Conservation (phyloP, 2,888 invertebrate species). For the Netelia melanura region DNA sequence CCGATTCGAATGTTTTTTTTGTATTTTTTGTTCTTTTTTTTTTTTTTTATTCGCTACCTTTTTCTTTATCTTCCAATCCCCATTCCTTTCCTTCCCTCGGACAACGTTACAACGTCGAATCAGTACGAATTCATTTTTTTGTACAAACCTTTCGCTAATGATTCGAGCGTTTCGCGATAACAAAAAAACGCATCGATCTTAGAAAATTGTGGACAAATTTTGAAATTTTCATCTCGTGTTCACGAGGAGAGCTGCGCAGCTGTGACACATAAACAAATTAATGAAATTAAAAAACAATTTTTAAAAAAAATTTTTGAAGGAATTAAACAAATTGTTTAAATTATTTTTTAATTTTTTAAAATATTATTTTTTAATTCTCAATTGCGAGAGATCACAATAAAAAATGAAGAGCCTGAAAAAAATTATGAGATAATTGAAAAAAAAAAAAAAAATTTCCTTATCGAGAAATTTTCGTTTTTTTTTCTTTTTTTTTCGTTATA, state of each 20-base stretch:
- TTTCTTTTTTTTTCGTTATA: neutral
- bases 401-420: too few species aligned
- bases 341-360: too few species aligned
- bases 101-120: conserved; percentile 30
- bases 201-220: neutral
- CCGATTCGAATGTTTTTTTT: conserved; percentile 39
- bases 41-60: conserved; percentile 21
- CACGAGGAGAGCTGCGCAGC: neutral
- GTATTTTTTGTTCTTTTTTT: conserved; percentile 32
- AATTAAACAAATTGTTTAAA: too few species aligned
- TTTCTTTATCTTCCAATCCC: conserved; percentile 51
- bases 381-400: too few species aligned
- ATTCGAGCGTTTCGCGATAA: neutral
- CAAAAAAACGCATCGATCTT: neutral
- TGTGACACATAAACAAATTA: too few species aligned
- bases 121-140: conserved; percentile 15
- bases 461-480: neutral
- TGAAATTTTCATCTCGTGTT: neutral
- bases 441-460: neutral
- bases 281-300: too few species aligned
- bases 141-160: neutral
- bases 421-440: too few species aligned
- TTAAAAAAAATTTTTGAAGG: too few species aligned
- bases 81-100: neutral
- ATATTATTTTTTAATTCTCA: too few species aligned